Conservation (phyloP, 2,888 invertebrate genomes). For the Tenodera sinensis region DNA sequence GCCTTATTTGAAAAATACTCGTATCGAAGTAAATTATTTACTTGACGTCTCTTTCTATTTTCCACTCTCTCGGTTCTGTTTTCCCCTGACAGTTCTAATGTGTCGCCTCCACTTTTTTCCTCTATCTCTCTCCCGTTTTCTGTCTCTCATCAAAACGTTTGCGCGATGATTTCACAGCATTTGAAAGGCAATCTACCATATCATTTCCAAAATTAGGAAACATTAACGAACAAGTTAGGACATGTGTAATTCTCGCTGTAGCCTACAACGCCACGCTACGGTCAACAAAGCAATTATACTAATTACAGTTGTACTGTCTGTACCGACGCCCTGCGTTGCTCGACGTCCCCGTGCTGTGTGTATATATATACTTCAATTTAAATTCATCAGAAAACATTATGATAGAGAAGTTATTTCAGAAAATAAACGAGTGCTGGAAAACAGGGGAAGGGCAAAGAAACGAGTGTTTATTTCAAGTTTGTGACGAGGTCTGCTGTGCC, state of each 20-base stretch:
- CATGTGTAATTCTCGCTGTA: not conserved
- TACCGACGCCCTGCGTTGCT: not conserved
- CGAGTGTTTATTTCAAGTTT: not conserved
- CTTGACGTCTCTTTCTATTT: not conserved
- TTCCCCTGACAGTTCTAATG: not conserved
- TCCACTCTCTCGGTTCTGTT: not conserved
- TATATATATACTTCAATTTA: not conserved
- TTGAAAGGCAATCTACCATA: not conserved
- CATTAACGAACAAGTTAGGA: not conserved
- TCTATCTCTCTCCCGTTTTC: not conserved
- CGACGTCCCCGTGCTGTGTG: not conserved
- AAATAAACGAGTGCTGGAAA: not conserved
- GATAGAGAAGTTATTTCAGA: not conserved
- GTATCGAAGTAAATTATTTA: not conserved
- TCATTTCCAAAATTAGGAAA: not conserved
- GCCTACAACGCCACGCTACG: constrained; percentile 3
- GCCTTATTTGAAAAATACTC: not conserved
- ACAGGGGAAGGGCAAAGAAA: not conserved
- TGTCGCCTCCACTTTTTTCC: not conserved
- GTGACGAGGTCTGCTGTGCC: not conserved
- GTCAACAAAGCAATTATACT: constrained; percentile 19
- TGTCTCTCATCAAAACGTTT: not conserved
- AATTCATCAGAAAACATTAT: not conserved
- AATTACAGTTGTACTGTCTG: not conserved
- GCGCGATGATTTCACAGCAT: not conserved